Base-by-base conservation (phyloP, 92 coral and sea anemone genomes). In the Zoanthus sociatus region DNA sequence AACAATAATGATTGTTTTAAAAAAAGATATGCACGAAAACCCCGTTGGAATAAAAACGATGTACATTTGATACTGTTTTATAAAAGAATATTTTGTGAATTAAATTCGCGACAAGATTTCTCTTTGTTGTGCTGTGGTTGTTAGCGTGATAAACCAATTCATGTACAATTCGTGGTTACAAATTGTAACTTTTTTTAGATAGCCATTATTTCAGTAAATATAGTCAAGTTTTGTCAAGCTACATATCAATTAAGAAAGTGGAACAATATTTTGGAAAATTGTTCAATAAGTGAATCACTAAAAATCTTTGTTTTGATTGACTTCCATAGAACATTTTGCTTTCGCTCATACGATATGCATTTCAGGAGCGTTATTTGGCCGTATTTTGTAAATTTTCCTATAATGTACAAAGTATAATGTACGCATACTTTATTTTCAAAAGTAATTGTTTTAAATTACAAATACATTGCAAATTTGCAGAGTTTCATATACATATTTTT, bases 101-200 rank as follows among this genome's bases (percentile, higher is more conserved):
- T 77, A 77, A 77, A 77, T 64, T 66, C 21, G 61, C 75, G 85
- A 68, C 53, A 67, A 46, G 8, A 64, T 66, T 64, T 50, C 85
- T 54, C 85, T 32, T 81, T 66, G 21, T 66, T 79, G n/a, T 55
- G 74, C 33, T 14, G n/a, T 63, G 20, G 26, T 63, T 17, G 45
- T 73, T 78, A 30, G 68, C 14, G 47, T 42, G 75, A 12, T 64
- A 66, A 64, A 10, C 12, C 11, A 50, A 63, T 20, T 30, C 31
- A 21, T 69, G 30, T 30, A 13, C 33, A 51, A 30, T 61, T 30
- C 21, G n/a, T 26, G 47, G 70, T 61, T 17, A 11, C 55, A 79
- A 61, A 44, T 79, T 79, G 46, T 48, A 64, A 81, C 56, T 63
- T 10, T 81, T 64, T 51, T 48, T 79, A n/a, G 50, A 21, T 81